phyloP scores from a whole-genome alignment of 1,140 invertebrate genomes.

The Drosophila guanche region DNA sequence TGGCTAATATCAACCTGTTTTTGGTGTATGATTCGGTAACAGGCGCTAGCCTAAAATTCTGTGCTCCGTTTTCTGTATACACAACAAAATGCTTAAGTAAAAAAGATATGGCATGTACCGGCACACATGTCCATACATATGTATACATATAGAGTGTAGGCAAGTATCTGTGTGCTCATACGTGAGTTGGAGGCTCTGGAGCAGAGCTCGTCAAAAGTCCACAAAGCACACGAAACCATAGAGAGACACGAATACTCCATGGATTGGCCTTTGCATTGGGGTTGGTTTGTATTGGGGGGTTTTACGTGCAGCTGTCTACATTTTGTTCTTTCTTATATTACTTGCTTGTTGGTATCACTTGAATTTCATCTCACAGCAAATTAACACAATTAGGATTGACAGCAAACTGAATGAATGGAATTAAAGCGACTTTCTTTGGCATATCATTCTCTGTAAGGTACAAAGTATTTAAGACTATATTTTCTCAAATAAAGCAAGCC shows the following conservation, averaged over 20 bases:
- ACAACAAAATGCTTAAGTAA: constrained; percentile 22
- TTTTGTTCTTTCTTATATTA: constrained; percentile 36
- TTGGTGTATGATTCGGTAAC: constrained; percentile 48
- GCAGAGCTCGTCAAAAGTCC: constrained; percentile 59
- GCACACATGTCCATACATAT: background rate
- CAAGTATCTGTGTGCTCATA: constrained; percentile 24
- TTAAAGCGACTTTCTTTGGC: constrained; percentile 10
- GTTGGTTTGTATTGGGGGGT: background rate
- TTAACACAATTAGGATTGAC: constrained; percentile 44
- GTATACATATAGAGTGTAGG: constrained; percentile 16
- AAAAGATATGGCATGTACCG: constrained; percentile 30
- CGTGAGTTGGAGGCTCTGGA: background rate
- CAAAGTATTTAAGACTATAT: background rate
- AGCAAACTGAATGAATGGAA: constrained; percentile 26
- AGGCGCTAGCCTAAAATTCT: constrained; percentile 57
- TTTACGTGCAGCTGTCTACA: constrained; percentile 36
- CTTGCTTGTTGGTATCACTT: constrained; percentile 7
- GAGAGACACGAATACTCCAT: constrained; percentile 15
- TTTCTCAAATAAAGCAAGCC: background rate
- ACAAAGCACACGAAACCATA: constrained; percentile 50
- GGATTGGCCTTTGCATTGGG: constrained; percentile 12
- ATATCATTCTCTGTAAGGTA: background rate
- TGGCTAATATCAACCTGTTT: constrained; percentile 24
- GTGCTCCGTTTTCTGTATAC: constrained; percentile 32
- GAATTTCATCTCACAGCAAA: constrained; percentile 21